Evolutionary conservation across 2,888 invertebrate genomes (phyloP).

Genomic region (Thereva unica): DNA sequence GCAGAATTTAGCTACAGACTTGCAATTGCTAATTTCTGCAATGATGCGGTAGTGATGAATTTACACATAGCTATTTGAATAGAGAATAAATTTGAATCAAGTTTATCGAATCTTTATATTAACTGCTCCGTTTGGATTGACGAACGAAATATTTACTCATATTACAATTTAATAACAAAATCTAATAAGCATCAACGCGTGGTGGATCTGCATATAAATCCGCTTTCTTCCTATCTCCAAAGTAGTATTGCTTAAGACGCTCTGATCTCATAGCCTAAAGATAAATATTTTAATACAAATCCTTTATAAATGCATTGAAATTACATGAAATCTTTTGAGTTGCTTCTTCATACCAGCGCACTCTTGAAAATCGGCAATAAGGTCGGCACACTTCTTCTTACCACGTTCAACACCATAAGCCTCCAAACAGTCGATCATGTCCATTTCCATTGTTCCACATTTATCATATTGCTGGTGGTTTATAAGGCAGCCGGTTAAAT

Average conservation of each 20-base stretch:
- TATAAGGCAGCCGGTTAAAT: slow-evolving; percentile 67
- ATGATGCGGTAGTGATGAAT: no score
- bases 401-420: slow-evolving; percentile 77
- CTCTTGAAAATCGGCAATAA: slow-evolving; percentile 73
- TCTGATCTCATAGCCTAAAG: slow-evolving; percentile 65
- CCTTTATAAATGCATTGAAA: slow-evolving; percentile 32
- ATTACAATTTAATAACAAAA: slow-evolving; percentile 4
- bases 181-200: slow-evolving; percentile 64
- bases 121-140: no score
- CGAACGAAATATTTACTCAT: no score
- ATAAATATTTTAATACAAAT: slow-evolving; percentile 4
- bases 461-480: slow-evolving; percentile 68
- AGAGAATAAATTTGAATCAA: no score
- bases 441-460: slow-evolving; percentile 72
- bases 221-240: slow-evolving; percentile 63
- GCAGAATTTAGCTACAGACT: no score
- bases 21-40: no score
- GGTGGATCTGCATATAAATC: slow-evolving; percentile 63
- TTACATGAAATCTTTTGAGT: slow-evolving; percentile 63
- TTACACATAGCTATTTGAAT: no score
- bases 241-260: slow-evolving; percentile 64
- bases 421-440: slow-evolving; percentile 76
- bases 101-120: no score
- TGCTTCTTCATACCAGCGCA: slow-evolving; percentile 68
- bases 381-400: slow-evolving; percentile 63